phyloP scores from a whole-genome alignment of 2,113 vertebrate genomes.

The Crotalus tigris region DNA sequence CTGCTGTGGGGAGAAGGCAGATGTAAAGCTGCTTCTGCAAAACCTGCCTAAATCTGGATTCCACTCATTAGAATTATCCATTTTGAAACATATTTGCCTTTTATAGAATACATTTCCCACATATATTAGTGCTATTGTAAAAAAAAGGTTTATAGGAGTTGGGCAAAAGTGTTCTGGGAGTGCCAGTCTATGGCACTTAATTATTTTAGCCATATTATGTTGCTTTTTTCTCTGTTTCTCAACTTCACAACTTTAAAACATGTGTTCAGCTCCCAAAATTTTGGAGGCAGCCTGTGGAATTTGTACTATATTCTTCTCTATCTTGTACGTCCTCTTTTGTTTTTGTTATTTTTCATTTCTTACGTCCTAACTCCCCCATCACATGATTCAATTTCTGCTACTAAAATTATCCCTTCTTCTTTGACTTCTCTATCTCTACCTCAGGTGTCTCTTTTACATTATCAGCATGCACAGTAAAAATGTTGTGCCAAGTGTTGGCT shows the following conservation, averaged over 20 bases:
- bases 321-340: background rate
- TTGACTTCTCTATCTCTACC: background rate
- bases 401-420: background rate
- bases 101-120: background rate
- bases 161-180: background rate
- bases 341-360: background rate
- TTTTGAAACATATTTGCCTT: background rate
- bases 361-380: background rate
- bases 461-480: background rate
- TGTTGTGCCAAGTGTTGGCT: background rate
- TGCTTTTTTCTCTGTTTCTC: background rate
- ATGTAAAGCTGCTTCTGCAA: background rate
- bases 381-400: background rate
- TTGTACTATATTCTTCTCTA: background rate
- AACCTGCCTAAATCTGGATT: background rate
- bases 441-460: background rate
- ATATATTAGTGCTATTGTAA: background rate
- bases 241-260: background rate
- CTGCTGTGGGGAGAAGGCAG: background rate
- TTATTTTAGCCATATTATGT: background rate
- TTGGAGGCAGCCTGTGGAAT: background rate
- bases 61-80: background rate
- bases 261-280: background rate
- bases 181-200: background rate
- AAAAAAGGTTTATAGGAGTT: background rate